Evolutionary conservation across 2,113 vertebrate genomes (phyloP).

Genomic region (Nymphicus hollandicus): DNA sequence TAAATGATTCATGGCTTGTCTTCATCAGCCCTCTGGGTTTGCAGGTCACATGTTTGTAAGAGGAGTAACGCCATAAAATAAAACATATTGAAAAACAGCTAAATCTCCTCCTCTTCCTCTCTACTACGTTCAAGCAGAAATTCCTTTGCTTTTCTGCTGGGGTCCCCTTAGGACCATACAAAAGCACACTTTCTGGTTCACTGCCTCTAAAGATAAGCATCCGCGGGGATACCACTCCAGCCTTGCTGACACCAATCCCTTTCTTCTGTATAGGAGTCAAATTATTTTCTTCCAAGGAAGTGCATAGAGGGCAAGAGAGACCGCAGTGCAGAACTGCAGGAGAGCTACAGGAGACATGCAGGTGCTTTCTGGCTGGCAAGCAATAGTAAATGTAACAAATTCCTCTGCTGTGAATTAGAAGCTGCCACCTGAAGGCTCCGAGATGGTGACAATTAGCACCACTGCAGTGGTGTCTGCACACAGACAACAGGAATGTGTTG

Average conservation of each 20-base stretch:
- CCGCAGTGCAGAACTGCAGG: neutral
- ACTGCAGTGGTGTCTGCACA: neutral
- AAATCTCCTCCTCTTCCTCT: neutral
- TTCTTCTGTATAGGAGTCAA: conserved; percentile 7
- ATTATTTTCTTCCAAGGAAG: neutral
- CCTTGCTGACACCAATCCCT: conserved; percentile 22
- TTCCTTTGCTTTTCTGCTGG: neutral
- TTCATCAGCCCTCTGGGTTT: neutral
- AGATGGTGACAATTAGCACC: conserved; percentile 2
- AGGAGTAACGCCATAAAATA: neutral
- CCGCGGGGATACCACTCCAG: neutral
- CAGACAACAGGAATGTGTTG: neutral
- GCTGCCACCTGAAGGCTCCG: conserved; percentile 15
- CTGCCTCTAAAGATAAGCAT: neutral
- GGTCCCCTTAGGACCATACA: neutral
- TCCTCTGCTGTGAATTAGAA: neutral
- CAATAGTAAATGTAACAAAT: conserved; percentile 30
- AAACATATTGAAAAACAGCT: neutral
- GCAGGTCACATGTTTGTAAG: neutral
- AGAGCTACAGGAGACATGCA: neutral
- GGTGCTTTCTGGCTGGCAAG: neutral
- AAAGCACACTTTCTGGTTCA: conserved; percentile 26
- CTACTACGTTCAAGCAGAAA: neutral
- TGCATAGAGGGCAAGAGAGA: neutral
- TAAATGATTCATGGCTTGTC: conserved; percentile 63